Conservation (phyloP, 2,113 vertebrate genomes). For the Calidris pugnax region DNA sequence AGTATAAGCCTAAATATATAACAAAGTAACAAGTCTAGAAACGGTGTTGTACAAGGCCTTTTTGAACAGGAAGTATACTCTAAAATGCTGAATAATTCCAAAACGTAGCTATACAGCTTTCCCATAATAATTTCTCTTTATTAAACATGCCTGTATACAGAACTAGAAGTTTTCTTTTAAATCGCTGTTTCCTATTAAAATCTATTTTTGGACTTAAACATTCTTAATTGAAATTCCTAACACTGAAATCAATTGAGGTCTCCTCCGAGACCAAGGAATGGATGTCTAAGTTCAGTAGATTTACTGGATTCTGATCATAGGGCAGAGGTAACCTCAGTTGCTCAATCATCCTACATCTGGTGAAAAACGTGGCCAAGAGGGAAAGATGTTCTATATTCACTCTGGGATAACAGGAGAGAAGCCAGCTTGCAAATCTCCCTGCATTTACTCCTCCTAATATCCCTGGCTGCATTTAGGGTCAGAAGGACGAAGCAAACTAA, state of each 20-base stretch:
- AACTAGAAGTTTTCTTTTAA: not conserved
- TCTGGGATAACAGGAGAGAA: not conserved
- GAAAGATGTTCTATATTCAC: not conserved
- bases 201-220: not conserved
- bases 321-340: not conserved
- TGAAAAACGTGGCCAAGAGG: not conserved
- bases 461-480: not conserved
- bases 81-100: not conserved
- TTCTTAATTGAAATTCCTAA: not conserved
- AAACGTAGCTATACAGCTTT: not conserved
- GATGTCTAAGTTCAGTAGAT: not conserved
- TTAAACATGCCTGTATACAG: not conserved
- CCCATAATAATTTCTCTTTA: not conserved
- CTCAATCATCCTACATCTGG: not conserved
- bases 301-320: not conserved
- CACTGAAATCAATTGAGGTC: not conserved
- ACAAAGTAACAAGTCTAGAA: not conserved
- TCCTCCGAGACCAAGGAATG: not conserved
- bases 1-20: not conserved
- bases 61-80: not conserved
- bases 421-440: not conserved
- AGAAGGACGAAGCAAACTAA: not conserved
- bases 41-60: not conserved
- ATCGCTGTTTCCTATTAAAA: not conserved
- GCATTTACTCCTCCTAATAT: not conserved